A percentile compares a stretch with the other conserved stretches of the same genome.
These are phyloP conservation scores for Argopecten irradians DNA, from an alignment of 1,140 invertebrate genomes.

Conservation along the genomic window DNA sequence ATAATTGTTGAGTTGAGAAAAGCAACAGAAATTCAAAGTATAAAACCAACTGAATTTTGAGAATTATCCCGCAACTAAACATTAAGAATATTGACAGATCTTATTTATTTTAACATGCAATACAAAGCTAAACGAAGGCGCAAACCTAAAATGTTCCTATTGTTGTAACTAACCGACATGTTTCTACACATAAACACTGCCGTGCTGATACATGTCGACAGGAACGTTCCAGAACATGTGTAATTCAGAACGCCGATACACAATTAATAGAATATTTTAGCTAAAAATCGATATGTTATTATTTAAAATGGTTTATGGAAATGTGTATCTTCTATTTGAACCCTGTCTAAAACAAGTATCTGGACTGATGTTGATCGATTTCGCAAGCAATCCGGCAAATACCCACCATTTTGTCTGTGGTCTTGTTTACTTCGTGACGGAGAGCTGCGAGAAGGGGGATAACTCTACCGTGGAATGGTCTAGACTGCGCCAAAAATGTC, in stretches of 20 bases:
- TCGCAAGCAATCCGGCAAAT: background rate
- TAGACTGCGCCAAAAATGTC: too few species aligned
- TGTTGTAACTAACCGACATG: background rate
- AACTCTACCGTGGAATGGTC: background rate
- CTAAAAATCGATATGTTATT: background rate
- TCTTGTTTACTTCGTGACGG: background rate
- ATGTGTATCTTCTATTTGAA: background rate
- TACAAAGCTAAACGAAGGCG: background rate
- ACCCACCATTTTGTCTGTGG: constrained; percentile 14
- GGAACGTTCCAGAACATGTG: constrained; percentile 15
- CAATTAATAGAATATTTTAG: background rate
- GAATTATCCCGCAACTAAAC: too few species aligned
- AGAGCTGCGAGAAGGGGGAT: background rate
- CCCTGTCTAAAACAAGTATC: background rate
- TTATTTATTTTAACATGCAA: too few species aligned
- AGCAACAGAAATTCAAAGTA: background rate
- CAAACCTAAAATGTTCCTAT: background rate
- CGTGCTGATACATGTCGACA: background rate
- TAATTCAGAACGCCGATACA: background rate
- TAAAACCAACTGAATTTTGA: too few species aligned
- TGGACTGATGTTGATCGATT: background rate
- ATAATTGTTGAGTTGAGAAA: constrained; percentile 26
- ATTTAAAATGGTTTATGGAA: background rate
- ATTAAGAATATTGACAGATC: too few species aligned
- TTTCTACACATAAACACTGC: background rate